Evolutionary conservation across 2,113 vertebrate genomes (phyloP).

Genomic region (Anarrhichthys ocellatus): DNA sequence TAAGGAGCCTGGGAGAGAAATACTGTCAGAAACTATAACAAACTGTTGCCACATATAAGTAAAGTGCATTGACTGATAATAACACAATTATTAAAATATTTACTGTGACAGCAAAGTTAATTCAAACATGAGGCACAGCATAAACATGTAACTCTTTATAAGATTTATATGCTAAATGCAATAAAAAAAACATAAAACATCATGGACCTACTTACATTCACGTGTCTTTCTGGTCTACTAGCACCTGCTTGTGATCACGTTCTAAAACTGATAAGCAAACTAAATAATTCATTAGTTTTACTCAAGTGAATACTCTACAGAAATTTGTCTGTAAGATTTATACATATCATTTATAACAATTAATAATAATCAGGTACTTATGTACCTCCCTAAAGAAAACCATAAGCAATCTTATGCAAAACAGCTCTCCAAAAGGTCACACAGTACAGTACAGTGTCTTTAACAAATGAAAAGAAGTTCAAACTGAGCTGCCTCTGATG

Average conservation of each 20-base stretch:
- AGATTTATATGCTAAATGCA: conserved; percentile 3
- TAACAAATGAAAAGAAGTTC: conserved; percentile 35
- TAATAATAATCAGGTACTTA: neutral
- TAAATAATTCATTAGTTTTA: conserved; percentile 6
- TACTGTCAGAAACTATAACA: neutral
- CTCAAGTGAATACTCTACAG: neutral
- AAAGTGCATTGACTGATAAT: conserved; percentile 38
- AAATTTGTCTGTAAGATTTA: neutral
- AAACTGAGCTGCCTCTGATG: conserved; percentile 58
- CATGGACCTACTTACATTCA: neutral
- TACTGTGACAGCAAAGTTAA: conserved; percentile 7
- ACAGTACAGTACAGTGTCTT: conserved; percentile 55
- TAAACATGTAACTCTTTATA: conserved; percentile 10
- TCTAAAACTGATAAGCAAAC: neutral
- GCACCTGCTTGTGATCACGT: conserved; percentile 20
- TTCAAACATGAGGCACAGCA: conserved; percentile 24
- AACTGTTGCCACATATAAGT: neutral
- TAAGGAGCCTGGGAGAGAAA: neutral
- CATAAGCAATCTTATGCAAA: neutral
- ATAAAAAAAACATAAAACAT: conserved; percentile 2
- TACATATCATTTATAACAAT: neutral
- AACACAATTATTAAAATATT: conserved; percentile 1
- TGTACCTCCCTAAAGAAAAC: neutral
- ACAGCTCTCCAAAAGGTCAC: conserved; percentile 7
- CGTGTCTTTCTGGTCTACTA: conserved; percentile 25